Evolutionary conservation across 92 coral and sea anemone species (phyloP), one percentile per base, ranked within the genome.

Genomic region (Chrysogorgia sp.): DNA sequence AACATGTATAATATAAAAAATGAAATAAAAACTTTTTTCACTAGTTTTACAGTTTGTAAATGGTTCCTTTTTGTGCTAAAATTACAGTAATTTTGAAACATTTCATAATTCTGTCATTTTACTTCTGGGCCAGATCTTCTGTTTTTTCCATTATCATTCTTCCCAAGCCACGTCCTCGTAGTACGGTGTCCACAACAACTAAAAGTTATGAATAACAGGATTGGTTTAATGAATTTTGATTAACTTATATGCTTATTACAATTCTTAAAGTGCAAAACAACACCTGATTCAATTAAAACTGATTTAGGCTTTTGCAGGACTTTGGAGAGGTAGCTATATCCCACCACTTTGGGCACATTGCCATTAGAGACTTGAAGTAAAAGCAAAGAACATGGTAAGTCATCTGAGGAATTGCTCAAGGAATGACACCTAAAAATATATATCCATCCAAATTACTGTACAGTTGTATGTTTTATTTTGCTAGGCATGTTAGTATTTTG

Each of bases 151-250:
- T 94, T 26, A 94, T 85, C 79, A 64, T 83, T 76, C 84, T 94
- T 30, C 98, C 98, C 32, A 88, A 84, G 12, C 98, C 98, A 82
- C 60, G 25, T 17, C 98, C 97, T 85, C 98, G 85, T 34, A 45
- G 64, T 22, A 67, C 35, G 66, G 83, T 91, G 47, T 82, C 81
- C 50, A 94, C 81, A 61, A 94, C 52, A 34, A 94, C 98, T 94
- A 25, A 47, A 52, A 58, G 48, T 26, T 45, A 31, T 47, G 14
- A 15, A 47, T 47, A 7, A 59, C 31, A n/a, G 29, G 21, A 19
- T 60, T 14, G 26, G 13, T 2, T 20, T 32, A 32, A 15, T 19
- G 33, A 60, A 35, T 48, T 26, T 20, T 13, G 48, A n/a, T 20
- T 12, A 4, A 55, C 35, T 25, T 17, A 53, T 24, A 52, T 34